These are phyloP conservation scores for Lochmaea capreae DNA, from an alignment of 2,888 invertebrate species.

Conservation along the genomic window DNA sequence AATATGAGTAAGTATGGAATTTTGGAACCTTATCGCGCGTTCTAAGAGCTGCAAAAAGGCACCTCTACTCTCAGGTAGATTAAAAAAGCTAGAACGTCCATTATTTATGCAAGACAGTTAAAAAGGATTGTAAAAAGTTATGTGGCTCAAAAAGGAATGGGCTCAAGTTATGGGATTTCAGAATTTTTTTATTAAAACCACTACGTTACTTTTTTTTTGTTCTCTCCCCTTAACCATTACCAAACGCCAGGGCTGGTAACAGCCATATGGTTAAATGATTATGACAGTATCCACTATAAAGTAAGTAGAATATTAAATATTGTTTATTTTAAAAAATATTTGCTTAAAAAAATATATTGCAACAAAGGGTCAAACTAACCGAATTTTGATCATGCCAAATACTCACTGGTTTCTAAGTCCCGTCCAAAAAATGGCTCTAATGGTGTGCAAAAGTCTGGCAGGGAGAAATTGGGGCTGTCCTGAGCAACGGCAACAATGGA, in stretches of 20 bases:
- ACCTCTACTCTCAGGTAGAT: constrained; percentile 23
- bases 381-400: too few species aligned
- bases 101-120: constrained; percentile 34
- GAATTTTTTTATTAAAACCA: constrained; percentile 35
- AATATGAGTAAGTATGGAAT: constrained; percentile 3
- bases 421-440: too few species aligned
- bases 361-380: too few species aligned
- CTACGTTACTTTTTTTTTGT: not conserved
- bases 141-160: constrained; percentile 16
- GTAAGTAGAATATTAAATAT: too few species aligned
- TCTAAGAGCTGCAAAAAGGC: constrained; percentile 11
- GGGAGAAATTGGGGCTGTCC: too few species aligned
- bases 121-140: constrained; percentile 30
- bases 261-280: not conserved
- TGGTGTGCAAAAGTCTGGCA: too few species aligned
- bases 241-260: not conserved
- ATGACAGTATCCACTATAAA: too few species aligned
- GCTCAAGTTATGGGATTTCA: constrained; percentile 25
- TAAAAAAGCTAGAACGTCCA: constrained; percentile 29
- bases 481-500: too few species aligned
- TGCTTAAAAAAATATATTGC: too few species aligned
- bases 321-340: too few species aligned
- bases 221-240: constrained; percentile 1
- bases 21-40: not conserved
- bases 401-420: too few species aligned